Base-by-base conservation (phyloP, 1,140 invertebrate species). In the Steinernema feltiae region DNA sequence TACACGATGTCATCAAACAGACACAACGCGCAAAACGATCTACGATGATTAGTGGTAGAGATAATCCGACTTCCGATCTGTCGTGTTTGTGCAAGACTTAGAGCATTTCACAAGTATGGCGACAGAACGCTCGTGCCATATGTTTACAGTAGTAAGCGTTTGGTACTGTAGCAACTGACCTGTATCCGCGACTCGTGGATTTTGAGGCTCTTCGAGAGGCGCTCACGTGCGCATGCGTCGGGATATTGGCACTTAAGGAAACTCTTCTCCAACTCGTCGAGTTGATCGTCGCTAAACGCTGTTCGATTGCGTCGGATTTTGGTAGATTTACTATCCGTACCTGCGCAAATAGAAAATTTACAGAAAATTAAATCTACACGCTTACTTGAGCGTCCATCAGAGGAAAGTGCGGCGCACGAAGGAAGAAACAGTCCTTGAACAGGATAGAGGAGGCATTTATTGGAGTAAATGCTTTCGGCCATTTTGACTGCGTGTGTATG, bases 181-280 rank as follows among this genome's bases (percentile, higher is more conserved):
- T 80, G 80, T 48, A 81, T 82, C 63, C 80, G 76, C 2, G 77
- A 63, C 69, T 81, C 80, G 1, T 81, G 80, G 27, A 81, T 41
- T 0, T 53, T 30, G 21, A 78, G 78, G 18, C 71, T n/a, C 35
- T 80, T 72, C 0, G 81, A 73, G 12, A 81, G 29, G 1, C 71
- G 30, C 31, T 81, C 80, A 7, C 80, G 69, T 3, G 71, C 53
- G 27, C 27, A 30, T 21, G 80, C 69, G 53, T 83, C 78, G 3
- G 80, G 80, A 72, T 81, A 81, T 24, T 82, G 72, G 69, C 77
- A 80, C 12, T 27, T 71, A 70, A 72, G 41, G 53, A 81, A 81
- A 31, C 77, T 83, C 48, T 83, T 75, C 70, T 81, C 80, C 18
- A 81, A 70, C 74, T 80, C 69, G 32, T 81, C 75, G 15, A 81